Conservation (phyloP, 2,888 invertebrate species). For the Drosophila subquinaria region DNA sequence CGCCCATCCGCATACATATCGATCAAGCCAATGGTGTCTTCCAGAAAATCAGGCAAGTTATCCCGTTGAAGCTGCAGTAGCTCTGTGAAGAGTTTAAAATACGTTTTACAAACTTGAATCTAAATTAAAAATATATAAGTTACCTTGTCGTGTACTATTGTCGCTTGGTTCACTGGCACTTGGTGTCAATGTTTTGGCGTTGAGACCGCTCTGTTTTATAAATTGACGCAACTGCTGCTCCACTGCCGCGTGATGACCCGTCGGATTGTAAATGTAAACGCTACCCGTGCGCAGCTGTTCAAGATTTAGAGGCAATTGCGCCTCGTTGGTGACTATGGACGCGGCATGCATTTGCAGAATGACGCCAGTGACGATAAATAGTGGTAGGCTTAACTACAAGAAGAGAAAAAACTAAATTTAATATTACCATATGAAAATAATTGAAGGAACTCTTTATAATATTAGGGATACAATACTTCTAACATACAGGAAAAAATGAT, state of each 20-base stretch:
- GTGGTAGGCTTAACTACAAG: slow-evolving; percentile 72
- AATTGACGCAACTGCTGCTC: slow-evolving; percentile 63
- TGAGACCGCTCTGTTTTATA: slow-evolving; percentile 69
- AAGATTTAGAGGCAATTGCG: slow-evolving; percentile 72
- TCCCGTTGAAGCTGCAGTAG: slow-evolving; percentile 74
- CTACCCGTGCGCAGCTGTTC: slow-evolving; percentile 69
- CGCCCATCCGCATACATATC: slow-evolving; percentile 49
- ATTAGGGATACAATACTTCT: too few relatives aligned
- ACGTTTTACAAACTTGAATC: not conserved
- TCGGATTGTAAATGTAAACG: slow-evolving; percentile 71
- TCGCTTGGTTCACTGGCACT: slow-evolving; percentile 21
- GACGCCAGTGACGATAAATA: slow-evolving; percentile 69
- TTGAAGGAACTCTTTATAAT: not conserved
- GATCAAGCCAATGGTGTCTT: slow-evolving; percentile 81
- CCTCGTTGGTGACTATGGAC: slow-evolving; percentile 67
- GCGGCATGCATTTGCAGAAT: slow-evolving; percentile 77
- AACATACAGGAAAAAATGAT: too few relatives aligned
- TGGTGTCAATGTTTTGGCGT: slow-evolving; percentile 48
- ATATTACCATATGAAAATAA: not conserved
- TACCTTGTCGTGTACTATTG: slow-evolving; percentile 36
- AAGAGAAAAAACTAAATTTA: not conserved
- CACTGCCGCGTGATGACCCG: slow-evolving; percentile 46
- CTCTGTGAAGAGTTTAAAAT: slow-evolving; percentile 56
- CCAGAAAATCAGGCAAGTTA: slow-evolving; percentile 82
- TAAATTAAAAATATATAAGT: not conserved